These are phyloP conservation scores for Mellivora capensis DNA, from an alignment of 2,113 vertebrate species.

Conservation along the genomic window DNA sequence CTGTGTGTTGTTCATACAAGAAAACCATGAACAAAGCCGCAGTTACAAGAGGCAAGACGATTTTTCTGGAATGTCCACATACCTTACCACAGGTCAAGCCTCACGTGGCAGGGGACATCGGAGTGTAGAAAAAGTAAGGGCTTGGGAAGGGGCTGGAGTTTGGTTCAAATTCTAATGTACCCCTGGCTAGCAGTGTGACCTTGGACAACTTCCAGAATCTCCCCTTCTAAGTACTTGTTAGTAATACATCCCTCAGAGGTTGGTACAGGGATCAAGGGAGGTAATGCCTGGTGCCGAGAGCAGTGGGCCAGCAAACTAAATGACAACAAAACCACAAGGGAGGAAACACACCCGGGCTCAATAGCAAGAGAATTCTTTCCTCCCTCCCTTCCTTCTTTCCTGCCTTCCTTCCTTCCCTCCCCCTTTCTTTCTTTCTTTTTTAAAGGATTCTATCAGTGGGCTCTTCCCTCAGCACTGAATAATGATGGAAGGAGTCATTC, in stretches of 20 bases:
- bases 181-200: not conserved
- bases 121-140: not conserved
- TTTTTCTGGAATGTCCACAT: not conserved
- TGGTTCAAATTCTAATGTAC: not conserved
- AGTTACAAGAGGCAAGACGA: not conserved
- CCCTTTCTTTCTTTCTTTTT: not conserved
- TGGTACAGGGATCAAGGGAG: not conserved
- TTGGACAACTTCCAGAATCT: not conserved
- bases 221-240: not conserved
- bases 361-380: not conserved
- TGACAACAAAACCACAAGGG: not conserved
- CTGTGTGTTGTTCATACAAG: not conserved
- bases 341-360: not conserved
- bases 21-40: not conserved
- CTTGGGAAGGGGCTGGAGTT: not conserved
- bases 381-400: not conserved
- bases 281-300: not conserved
- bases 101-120: accelerated
- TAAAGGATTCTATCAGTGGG: not conserved
- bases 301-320: not conserved
- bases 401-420: no score
- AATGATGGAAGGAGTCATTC: not conserved
- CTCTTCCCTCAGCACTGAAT: not conserved
- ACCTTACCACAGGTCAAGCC: not conserved
- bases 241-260: not conserved